Evolutionary conservation across 1,140 invertebrate species (phyloP).

Genomic region (Luehdorfia chinensis): DNA sequence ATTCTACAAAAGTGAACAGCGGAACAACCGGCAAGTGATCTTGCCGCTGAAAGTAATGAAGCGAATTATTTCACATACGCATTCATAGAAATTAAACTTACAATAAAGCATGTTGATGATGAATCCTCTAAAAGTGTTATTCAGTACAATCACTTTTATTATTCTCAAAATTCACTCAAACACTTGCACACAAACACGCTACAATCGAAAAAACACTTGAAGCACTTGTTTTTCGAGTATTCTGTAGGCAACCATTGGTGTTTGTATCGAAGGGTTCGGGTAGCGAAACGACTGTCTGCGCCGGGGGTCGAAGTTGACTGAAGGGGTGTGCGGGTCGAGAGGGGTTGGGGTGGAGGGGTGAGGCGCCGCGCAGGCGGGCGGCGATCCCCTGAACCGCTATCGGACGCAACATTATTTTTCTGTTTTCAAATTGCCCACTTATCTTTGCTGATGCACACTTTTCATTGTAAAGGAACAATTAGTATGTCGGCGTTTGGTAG

Average conservation of each 20-base stretch:
- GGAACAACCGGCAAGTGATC: no score
- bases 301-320: conserved; percentile 41
- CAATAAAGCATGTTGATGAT: conserved; percentile 1
- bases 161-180: conserved; percentile 13
- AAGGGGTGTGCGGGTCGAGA: conserved; percentile 24
- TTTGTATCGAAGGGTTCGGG: neutral
- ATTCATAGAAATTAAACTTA: conserved; percentile 8
- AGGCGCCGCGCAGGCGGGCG: conserved; percentile 50
- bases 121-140: conserved; percentile 5
- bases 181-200: conserved; percentile 12
- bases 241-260: conserved; percentile 17
- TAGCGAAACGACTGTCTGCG: conserved; percentile 12
- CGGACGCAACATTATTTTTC: conserved; percentile 54
- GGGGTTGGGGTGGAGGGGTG: conserved; percentile 20
- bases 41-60: no score
- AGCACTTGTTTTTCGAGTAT: conserved; percentile 15
- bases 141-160: neutral
- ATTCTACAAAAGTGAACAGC: no score
- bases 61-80: no score
- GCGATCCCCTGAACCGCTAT: conserved; percentile 22
- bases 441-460: conserved; percentile 52
- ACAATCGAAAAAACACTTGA: conserved; percentile 13
- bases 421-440: conserved; percentile 50
- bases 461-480: conserved; percentile 52
- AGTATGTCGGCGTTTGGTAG: conserved; percentile 30